These are phyloP conservation scores for Oplegnathus fasciatus DNA, from an alignment of 2,113 vertebrate species.

Conservation along the genomic window DNA sequence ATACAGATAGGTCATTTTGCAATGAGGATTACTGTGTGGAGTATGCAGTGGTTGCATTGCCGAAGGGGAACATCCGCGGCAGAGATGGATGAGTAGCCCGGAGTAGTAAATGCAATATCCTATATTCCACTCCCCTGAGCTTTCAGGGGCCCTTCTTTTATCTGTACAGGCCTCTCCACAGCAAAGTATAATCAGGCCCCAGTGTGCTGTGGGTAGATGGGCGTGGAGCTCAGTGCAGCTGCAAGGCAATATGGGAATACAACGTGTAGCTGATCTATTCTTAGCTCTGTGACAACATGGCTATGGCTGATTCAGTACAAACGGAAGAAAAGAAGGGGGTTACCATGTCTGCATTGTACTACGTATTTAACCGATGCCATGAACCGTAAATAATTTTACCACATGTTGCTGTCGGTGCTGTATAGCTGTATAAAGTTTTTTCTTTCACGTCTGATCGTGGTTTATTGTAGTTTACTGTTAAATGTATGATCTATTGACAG, in stretches of 20 bases:
- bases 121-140: not conserved
- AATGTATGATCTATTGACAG: slow-evolving; percentile 6
- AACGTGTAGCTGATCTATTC: slow-evolving; percentile 75
- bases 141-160: slow-evolving; percentile 28
- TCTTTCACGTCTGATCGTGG: not conserved
- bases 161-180: slow-evolving; percentile 29
- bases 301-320: slow-evolving; percentile 44
- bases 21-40: not conserved
- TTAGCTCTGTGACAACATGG: slow-evolving; percentile 73
- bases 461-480: not conserved
- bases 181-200: slow-evolving; percentile 53
- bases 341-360: not conserved
- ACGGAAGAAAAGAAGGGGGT: slow-evolving; percentile 32
- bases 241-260: slow-evolving; percentile 59
- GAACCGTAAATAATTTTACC: fast-evolving
- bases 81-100: not conserved
- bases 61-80: not conserved
- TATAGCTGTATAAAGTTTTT: not conserved
- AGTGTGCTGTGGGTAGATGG: slow-evolving; percentile 62
- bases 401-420: not conserved
- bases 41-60: not conserved
- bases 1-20: not conserved
- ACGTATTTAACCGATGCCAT: not conserved
- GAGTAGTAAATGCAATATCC: slow-evolving; percentile 16
- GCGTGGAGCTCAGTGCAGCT: slow-evolving; percentile 68